Evolutionary conservation across 2,113 vertebrate genomes (phyloP).

Genomic region (Leptobrachium leishanense): DNA sequence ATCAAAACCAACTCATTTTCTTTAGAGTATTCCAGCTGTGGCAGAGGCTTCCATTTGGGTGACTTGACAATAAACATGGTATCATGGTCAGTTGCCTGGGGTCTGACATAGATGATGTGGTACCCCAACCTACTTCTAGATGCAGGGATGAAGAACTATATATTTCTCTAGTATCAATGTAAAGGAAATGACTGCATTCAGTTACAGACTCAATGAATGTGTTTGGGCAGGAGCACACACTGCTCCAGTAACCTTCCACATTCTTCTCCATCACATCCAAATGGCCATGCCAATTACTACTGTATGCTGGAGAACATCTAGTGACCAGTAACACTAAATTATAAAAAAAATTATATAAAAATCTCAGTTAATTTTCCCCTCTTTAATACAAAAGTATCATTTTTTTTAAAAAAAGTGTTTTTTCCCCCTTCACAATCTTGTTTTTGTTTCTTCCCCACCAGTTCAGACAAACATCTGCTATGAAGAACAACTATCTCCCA

Average conservation of each 20-base stretch:
- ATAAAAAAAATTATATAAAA: constrained; percentile 54
- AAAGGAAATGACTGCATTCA: too few relatives aligned
- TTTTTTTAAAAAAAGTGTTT: constrained; percentile 65
- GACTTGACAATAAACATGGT: too few relatives aligned
- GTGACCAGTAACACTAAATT: constrained; percentile 50
- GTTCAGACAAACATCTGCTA: constrained; percentile 99
- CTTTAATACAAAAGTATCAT: constrained; percentile 68
- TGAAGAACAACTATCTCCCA: constrained; percentile 96
- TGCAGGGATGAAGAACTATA: too few relatives aligned
- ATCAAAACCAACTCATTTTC: too few relatives aligned
- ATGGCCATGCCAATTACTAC: not conserved
- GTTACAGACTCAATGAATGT: too few relatives aligned
- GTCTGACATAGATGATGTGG: too few relatives aligned
- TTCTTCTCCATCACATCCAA: not conserved
- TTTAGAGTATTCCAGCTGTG: too few relatives aligned
- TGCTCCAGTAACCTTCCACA: not conserved
- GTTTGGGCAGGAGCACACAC: not conserved
- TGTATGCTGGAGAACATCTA: not conserved
- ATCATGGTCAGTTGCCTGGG: too few relatives aligned
- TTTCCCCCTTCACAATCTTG: constrained; percentile 89
- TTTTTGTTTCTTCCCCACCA: constrained; percentile 97
- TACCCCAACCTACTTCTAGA: too few relatives aligned
- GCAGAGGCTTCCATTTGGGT: too few relatives aligned
- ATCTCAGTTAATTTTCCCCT: constrained; percentile 58
- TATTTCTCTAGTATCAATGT: too few relatives aligned